A percentile compares a stretch with the other conserved stretches of the same genome.
These are phyloP conservation scores for Sturnira hondurensis DNA, from an alignment of 2,113 vertebrate species.

Conservation along the genomic window DNA sequence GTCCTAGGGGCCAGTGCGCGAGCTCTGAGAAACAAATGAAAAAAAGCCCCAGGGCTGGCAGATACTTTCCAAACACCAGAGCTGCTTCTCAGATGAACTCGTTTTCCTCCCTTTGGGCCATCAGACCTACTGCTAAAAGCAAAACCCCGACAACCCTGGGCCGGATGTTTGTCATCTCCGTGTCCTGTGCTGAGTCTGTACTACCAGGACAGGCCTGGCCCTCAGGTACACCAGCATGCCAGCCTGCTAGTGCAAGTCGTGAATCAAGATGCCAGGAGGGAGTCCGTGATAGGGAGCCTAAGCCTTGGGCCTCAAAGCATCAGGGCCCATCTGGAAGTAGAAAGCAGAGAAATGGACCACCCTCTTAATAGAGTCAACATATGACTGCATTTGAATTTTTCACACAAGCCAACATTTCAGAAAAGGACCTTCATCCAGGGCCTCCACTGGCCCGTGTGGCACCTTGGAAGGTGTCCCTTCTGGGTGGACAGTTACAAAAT, in stretches of 20 bases:
- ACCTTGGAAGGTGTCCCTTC: neutral
- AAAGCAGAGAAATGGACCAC: neutral
- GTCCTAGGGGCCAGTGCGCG: neutral
- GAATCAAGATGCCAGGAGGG: neutral
- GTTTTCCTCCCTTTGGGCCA: neutral
- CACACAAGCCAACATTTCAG: neutral
- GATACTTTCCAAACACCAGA: neutral
- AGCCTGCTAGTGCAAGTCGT: neutral
- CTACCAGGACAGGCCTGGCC: accelerated
- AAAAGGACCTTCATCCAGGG: neutral
- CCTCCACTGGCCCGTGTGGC: neutral
- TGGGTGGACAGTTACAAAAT: neutral
- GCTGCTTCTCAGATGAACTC: neutral
- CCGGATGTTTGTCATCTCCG: neutral
- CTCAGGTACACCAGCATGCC: neutral
- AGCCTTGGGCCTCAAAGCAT: neutral
- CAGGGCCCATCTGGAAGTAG: neutral
- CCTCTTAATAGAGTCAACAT: neutral
- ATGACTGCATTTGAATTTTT: neutral
- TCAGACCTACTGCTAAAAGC: neutral
- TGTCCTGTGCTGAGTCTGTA: neutral
- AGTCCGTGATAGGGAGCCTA: neutral
- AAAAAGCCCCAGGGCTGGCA: neutral
- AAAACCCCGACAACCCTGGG: neutral
- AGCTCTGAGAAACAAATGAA: neutral